phyloP scores from a whole-genome alignment of 1,140 invertebrate genomes.

The Drosophila sulfurigaster region DNA sequence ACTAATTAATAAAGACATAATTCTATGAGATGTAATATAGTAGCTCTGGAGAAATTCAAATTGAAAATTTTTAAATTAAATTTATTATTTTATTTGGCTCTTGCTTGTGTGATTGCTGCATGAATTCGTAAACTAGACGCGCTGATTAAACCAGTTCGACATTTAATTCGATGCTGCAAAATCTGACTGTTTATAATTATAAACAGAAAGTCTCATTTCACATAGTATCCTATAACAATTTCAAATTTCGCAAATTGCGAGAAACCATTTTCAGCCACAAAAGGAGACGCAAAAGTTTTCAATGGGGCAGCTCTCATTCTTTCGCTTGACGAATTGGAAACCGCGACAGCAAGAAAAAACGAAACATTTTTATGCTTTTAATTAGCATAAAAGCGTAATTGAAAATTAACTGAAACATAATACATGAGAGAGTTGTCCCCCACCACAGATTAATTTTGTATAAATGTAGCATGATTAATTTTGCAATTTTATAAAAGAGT shows the following conservation, averaged over 20 bases:
- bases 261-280: slow-evolving; percentile 6
- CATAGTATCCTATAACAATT: slow-evolving; percentile 1
- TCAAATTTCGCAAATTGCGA: slow-evolving; percentile 13
- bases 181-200: slow-evolving; percentile 11
- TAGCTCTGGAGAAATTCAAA: too few species aligned
- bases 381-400: slow-evolving; percentile 82
- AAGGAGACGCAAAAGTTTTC: slow-evolving; percentile 27
- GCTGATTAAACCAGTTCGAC: slow-evolving; percentile 9
- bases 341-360: slow-evolving; percentile 54
- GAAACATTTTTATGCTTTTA: slow-evolving; percentile 68
- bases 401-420: slow-evolving; percentile 80
- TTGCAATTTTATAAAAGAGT: slow-evolving; percentile 37
- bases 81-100: too few species aligned
- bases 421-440: slow-evolving; percentile 6
- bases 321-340: slow-evolving; percentile 10
- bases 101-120: too few species aligned
- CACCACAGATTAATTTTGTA: neutral
- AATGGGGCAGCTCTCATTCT: slow-evolving; percentile 1
- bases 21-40: too few species aligned
- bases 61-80: too few species aligned
- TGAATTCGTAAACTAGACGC: neutral
- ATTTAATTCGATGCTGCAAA: slow-evolving; percentile 13
- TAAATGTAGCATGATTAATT: slow-evolving; percentile 15
- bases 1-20: too few species aligned
- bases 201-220: slow-evolving; percentile 13